A percentile compares a stretch with the other conserved stretches of the same genome.
These are phyloP conservation scores for Dioctria rufipes DNA, from an alignment of 2,888 invertebrate genomes.

Conservation along the genomic window DNA sequence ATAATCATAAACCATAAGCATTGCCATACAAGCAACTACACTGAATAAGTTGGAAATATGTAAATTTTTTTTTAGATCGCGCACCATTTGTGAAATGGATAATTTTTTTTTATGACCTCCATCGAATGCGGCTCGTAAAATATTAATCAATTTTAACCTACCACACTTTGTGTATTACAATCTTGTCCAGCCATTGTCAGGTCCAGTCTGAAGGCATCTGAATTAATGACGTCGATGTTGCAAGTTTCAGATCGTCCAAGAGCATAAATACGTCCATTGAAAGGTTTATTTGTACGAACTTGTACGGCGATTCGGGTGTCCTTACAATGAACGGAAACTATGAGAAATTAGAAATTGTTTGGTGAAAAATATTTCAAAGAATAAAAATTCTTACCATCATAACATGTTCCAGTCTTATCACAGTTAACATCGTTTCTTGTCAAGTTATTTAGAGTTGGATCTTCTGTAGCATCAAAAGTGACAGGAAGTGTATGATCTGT, in stretches of 20 bases:
- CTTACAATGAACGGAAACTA: conserved; percentile 94
- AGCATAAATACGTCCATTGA: conserved; percentile 95
- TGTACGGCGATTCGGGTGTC: conserved; percentile 94
- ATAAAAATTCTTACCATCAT: conserved; percentile 81
- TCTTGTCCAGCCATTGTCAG: conserved; percentile 95
- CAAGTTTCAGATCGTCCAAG: conserved; percentile 94
- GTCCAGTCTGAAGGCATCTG: conserved; percentile 92
- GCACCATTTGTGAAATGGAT: conserved; percentile 4
- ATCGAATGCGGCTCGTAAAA: conserved; percentile 31
- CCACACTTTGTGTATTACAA: conserved; percentile 95
- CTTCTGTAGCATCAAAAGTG: conserved; percentile 84
- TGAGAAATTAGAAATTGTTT: conserved; percentile 36
- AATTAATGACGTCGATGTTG: conserved; percentile 94
- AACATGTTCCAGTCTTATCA: conserved; percentile 95
- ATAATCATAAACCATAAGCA: background rate
- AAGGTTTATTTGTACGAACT: conserved; percentile 93
- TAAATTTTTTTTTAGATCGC: background rate
- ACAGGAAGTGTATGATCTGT: conserved; percentile 79
- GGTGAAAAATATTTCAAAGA: background rate
- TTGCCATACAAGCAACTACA: background rate
- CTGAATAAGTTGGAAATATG: conserved; percentile 1
- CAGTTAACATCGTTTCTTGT: conserved; percentile 89
- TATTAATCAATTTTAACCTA: conserved; percentile 72
- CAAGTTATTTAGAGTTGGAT: conserved; percentile 80
- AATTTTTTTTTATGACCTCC: conserved; percentile 22